Evolutionary conservation across 2,888 invertebrate genomes (phyloP), one percentile per base, ranked within the genome.

Genomic region (Lamellibrachia satsuma): DNA sequence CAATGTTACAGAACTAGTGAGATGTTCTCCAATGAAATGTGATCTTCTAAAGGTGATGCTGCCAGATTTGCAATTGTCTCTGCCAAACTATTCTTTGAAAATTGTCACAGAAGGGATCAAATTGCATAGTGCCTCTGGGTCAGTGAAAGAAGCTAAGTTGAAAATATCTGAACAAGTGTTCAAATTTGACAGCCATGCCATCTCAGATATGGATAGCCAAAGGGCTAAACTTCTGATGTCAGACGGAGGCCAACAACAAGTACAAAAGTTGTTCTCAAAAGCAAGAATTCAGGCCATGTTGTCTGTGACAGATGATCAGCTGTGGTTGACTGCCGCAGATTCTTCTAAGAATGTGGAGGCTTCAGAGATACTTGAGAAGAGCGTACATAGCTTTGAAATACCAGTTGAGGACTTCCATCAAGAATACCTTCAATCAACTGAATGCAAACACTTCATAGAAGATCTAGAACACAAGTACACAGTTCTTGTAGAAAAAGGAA

Each of bases 41-140:
- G n/a, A 75, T 22, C 75, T 75, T 1, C 22, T 75, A 75, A 15
- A 75, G 75, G n/a, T 75, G 22, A 22, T 75, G 22, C 75, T 75
- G 75, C 75, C 75, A 75, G 75, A 75, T 22, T 75, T 75, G 75
- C 4, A 75, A n/a, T 11, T n/a, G n/a, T 75, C n/a, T 22, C 75
- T 75, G n/a, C 75, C 75, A 22, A n/a, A 75, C 75, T 75, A n/a
- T 75, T 22, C 75, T 75, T 75, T 75, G 75, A 75, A 75, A 75
- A 22, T 22, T 75, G 22, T 22, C 22, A 6, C 22, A 1, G 75
- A 75, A 22, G 75, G 75, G 22, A 75, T 75, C 6, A 6, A 75
- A 22, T 2, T 75, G n/a, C 15, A 22, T 4, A n/a, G 75, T 0
- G 15, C 75, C n/a, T 11, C 22, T 75, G 22, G n/a, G 22, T 15